Evolutionary conservation across 2,888 invertebrate species (phyloP), one percentile per base, ranked within the genome.

Genomic region (Gerris lacustris): DNA sequence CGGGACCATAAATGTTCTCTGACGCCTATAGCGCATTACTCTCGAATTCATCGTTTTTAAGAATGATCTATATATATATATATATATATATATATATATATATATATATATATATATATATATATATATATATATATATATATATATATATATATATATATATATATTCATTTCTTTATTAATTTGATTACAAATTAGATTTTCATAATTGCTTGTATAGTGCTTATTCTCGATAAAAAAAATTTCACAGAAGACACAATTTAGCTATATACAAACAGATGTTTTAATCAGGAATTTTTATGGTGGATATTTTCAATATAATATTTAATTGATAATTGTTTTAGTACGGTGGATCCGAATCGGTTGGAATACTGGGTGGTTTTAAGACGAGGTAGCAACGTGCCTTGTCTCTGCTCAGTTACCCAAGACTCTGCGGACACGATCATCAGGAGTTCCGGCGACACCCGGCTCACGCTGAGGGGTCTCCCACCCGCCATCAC

Each of bases 361-460:
- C 78, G 79, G n/a, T 82, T 82, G 72, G 78, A 80, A 73, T 85
- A 85, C 77, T 85, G 84, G 76, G 78, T 86, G 31, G 81, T 83
- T 17, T 79, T 84, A 55, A 85, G 82, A 77, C 80, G 80, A 2
- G 76, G 78, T 64, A 7, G 18, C 64, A 43, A 44, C 6, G 55
- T 55, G 15, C 55, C 55, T 11, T 55, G 55, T 55, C 15, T 55
- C 9, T 55, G 55, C 15, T 31, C 31, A 31, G 31, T 31, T 31
- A 31, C 31, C 31, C 31, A 31, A 31, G 31, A 31, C 31, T 31
- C 31, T 31, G 2, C 31, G 31, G 31, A 31, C 31, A 31, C 31
- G 31, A 31, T 31, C 31, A 31, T 31, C 31, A 31, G 31, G 31
- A 31, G 31, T 31, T 31, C 31, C 2, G 31, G 31, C 31, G 31